Evolutionary conservation across 2,888 invertebrate genomes (phyloP).

Genomic region (Calameuta pallipes): DNA sequence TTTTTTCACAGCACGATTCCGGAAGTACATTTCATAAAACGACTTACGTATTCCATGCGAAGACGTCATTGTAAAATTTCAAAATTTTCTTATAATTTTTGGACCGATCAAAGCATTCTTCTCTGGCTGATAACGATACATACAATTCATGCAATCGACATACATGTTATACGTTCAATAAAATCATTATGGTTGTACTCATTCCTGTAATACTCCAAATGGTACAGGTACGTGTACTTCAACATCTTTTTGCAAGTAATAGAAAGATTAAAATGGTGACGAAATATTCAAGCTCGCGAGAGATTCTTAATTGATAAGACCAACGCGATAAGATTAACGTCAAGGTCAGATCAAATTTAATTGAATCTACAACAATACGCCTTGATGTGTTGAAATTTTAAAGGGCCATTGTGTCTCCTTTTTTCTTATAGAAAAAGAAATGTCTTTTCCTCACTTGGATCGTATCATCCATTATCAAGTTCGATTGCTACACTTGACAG

Average conservation of each 20-base stretch:
- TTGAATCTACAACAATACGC: constrained; percentile 11
- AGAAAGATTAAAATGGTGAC: background rate
- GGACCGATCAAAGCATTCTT: background rate
- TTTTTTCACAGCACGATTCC: background rate
- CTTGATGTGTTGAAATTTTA: background rate
- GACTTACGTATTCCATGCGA: background rate
- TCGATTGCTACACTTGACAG: background rate
- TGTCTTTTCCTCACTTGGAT: constrained; percentile 1
- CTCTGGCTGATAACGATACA: background rate
- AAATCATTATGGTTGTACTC: background rate
- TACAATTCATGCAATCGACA: too few relatives aligned
- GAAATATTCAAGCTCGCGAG: constrained; percentile 1
- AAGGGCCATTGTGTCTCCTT: background rate
- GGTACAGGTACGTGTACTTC: background rate
- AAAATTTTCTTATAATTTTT: background rate
- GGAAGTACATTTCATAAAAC: background rate
- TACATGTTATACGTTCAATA: background rate
- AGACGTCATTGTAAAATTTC: background rate
- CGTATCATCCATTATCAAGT: background rate
- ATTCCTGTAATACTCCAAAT: background rate
- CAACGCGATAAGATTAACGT: constrained; percentile 25
- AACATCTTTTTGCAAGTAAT: background rate
- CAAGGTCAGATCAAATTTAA: constrained; percentile 16
- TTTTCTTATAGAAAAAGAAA: background rate
- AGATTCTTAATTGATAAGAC: constrained; percentile 26